Percentiles rank a stretch among this genome's conserved stretches.
These are phyloP conservation scores for Lapara coniferarum DNA, from an alignment of 2,888 invertebrate species.

Conservation along the genomic window DNA sequence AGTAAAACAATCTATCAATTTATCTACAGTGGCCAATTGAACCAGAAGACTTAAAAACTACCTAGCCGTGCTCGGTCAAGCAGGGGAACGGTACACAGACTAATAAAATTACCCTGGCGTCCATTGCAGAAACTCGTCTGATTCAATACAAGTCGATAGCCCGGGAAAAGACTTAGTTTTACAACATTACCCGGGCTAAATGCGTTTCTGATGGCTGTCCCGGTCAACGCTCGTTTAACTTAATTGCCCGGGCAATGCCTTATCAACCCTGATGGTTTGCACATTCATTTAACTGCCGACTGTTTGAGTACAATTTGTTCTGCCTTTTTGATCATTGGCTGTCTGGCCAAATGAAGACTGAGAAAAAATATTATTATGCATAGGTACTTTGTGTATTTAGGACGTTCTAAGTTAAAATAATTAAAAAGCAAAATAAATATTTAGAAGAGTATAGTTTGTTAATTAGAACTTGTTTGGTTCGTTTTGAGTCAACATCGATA, in stretches of 20 bases:
- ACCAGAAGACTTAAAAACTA: neutral
- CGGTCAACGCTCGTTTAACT: conserved; percentile 47
- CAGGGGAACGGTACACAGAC: conserved; percentile 1
- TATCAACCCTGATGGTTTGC: conserved; percentile 42
- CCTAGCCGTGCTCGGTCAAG: neutral
- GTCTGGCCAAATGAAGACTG: too few relatives aligned
- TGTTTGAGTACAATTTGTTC: conserved; percentile 2
- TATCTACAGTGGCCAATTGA: neutral
- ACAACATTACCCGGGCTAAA: conserved; percentile 43
- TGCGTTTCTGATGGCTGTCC: conserved; percentile 48
- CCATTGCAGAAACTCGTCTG: conserved; percentile 14
- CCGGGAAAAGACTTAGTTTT: conserved; percentile 35
- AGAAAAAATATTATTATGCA: neutral
- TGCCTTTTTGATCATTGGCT: too few relatives aligned
- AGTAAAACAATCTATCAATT: neutral
- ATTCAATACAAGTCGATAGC: conserved; percentile 23
- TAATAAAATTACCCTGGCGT: conserved; percentile 15
- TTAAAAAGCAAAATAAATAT: too few relatives aligned
- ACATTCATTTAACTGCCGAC: conserved; percentile 25
- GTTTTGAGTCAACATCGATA: too few relatives aligned
- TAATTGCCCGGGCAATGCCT: conserved; percentile 60
- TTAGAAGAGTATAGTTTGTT: too few relatives aligned
- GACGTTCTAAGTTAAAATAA: too few relatives aligned
- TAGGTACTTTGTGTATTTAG: neutral
- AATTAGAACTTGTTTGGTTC: too few relatives aligned